Percentiles rank a stretch among this genome's conserved stretches.
These are phyloP conservation scores for Polyommatus iphigenia DNA, from an alignment of 2,888 invertebrate genomes.

Conservation along the genomic window DNA sequence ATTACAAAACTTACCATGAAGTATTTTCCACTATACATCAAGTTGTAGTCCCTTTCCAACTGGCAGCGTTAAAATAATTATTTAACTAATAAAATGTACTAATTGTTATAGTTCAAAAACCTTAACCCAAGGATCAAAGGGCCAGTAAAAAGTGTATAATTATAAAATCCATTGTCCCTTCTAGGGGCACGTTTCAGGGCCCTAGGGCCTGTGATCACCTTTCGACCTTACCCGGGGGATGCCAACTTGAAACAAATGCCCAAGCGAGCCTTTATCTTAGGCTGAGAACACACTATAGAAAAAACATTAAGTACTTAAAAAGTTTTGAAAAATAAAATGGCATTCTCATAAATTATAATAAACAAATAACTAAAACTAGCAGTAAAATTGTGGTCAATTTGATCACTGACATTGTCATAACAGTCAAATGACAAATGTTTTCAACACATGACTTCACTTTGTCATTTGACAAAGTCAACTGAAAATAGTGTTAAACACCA, in stretches of 20 bases:
- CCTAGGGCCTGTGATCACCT: conserved; percentile 23
- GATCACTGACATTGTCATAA: no score
- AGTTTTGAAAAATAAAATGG: no score
- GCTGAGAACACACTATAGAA: neutral
- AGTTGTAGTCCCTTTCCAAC: conserved; percentile 75
- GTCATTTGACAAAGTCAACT: no score
- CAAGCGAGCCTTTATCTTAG: conserved; percentile 7
- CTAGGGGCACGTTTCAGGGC: neutral
- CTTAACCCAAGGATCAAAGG: neutral
- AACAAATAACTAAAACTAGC: no score
- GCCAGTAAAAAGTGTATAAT: neutral
- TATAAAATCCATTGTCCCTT: neutral
- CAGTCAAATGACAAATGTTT: no score
- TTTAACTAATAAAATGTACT: conserved; percentile 39
- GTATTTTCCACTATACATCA: conserved; percentile 74
- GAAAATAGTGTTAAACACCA: no score
- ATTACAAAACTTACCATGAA: conserved; percentile 43
- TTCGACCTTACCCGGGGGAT: neutral
- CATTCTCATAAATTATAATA: no score
- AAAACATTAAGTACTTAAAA: no score
- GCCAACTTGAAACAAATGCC: neutral
- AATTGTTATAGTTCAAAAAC: neutral
- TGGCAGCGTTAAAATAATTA: conserved; percentile 64
- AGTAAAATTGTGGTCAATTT: no score
- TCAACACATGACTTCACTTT: no score